These are phyloP conservation scores for Turritopsis rubra DNA, from an alignment of 30 jellyfish, hydroid and myxozoan genomes.

Conservation along the genomic window DNA sequence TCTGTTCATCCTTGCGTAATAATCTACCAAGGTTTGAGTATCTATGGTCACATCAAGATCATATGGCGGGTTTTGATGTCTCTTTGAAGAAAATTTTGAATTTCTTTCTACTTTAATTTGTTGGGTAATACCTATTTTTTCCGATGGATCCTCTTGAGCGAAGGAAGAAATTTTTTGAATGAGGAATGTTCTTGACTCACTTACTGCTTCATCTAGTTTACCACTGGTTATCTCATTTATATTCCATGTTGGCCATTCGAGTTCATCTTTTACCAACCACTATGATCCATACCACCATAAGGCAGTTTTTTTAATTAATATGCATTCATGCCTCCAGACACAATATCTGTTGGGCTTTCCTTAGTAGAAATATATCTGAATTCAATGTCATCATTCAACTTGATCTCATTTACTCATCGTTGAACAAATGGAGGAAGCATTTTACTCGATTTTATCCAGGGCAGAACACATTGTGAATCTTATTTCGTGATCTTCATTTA, in stretches of 20 bases:
- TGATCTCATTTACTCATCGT: constrained; percentile 30
- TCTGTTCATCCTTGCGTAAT: no score
- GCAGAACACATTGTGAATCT: constrained; percentile 12
- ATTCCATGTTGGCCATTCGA: not conserved
- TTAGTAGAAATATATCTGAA: not conserved
- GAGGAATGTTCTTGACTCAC: no score
- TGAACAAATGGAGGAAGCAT: constrained; percentile 19
- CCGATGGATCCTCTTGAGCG: no score
- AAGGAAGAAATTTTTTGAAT: no score
- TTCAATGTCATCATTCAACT: not conserved
- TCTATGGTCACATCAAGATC: no score
- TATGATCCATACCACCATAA: not conserved
- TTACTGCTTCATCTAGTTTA: no score
- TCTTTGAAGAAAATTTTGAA: no score
- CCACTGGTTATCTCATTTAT: not conserved
- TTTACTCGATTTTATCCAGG: not conserved
- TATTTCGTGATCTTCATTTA: not conserved
- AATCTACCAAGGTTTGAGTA: no score
- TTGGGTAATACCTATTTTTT: no score
- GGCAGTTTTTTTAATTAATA: not conserved
- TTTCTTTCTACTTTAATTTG: no score
- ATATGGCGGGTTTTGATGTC: no score
- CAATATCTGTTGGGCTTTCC: not conserved
- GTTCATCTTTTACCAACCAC: constrained; percentile 7
- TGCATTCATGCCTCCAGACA: not conserved